Percentiles rank a stretch among this genome's conserved stretches.
Conservation (phyloP, 1,140 invertebrate species). For the Zaprionus lachaisei region DNA sequence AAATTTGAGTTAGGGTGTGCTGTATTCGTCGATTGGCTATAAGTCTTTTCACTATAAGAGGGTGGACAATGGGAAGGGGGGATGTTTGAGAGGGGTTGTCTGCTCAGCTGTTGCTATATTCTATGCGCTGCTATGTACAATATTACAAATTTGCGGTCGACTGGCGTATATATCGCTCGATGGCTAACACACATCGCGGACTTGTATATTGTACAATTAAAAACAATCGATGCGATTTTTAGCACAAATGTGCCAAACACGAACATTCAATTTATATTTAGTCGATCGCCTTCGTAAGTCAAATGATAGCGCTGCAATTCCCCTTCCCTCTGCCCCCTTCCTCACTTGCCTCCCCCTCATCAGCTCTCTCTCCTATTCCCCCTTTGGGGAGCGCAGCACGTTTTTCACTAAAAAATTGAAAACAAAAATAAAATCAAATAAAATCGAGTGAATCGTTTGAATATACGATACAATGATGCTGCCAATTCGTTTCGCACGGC, state of each 20-base stretch:
- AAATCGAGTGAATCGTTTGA: constrained; percentile 2
- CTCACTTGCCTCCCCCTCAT: too few relatives aligned
- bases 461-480: background rate
- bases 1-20: background rate
- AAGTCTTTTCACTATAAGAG: background rate
- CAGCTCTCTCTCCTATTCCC: background rate
- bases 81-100: background rate
- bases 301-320: constrained; percentile 51
- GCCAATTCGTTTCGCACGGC: background rate
- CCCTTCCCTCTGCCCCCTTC: too few relatives aligned
- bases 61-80: background rate
- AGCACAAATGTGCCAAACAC: constrained; percentile 78
- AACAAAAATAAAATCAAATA: constrained; percentile 15
- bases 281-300: constrained; percentile 74
- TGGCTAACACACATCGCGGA: constrained; percentile 48
- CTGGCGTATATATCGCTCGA: constrained; percentile 28
- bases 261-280: constrained; percentile 77
- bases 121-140: background rate
- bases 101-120: constrained; percentile 3
- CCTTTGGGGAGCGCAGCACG: constrained; percentile 1
- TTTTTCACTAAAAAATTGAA: constrained; percentile 23
- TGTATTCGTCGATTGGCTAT: too few relatives aligned
- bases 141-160: constrained; percentile 25
- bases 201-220: constrained; percentile 63
- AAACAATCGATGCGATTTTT: constrained; percentile 80